Percentiles rank a stretch among this genome's conserved stretches.
phyloP scores from a whole-genome alignment of 2,797 vertebrate species.

The Falco rusticolus region DNA sequence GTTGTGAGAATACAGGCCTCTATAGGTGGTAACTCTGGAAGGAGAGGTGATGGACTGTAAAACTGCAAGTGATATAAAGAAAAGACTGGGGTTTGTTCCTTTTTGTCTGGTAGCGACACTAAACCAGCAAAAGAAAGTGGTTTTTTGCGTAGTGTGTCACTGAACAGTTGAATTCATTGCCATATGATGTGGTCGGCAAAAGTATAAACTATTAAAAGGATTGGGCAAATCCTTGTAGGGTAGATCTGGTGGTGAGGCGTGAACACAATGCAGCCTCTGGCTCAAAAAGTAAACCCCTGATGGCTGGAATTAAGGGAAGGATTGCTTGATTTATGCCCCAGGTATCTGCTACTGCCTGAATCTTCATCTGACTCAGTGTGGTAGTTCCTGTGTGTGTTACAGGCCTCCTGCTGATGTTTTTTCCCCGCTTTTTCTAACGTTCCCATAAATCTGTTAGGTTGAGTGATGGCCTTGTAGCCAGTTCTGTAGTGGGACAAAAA shows the following conservation, averaged over 20 bases:
- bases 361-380: background rate
- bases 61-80: background rate
- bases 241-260: background rate
- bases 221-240: background rate
- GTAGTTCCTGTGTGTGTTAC: background rate
- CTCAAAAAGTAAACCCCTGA: background rate
- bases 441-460: background rate
- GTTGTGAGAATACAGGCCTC: background rate
- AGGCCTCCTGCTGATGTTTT: background rate
- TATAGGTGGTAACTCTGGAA: background rate
- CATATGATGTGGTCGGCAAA: background rate
- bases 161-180: background rate
- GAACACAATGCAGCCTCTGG: background rate
- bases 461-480: background rate
- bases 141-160: background rate
- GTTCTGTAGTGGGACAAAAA: background rate
- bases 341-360: background rate
- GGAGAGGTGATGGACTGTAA: background rate
- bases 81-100: background rate
- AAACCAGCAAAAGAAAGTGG: background rate
- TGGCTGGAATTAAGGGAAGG: background rate
- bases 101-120: background rate
- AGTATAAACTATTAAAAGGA: background rate
- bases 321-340: background rate
- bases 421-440: rapidly evolving